Percentiles rank a stretch among this genome's conserved stretches.
These are phyloP conservation scores for Sarcophaga subvicina DNA, from an alignment of 2,888 invertebrate species.

Conservation along the genomic window DNA sequence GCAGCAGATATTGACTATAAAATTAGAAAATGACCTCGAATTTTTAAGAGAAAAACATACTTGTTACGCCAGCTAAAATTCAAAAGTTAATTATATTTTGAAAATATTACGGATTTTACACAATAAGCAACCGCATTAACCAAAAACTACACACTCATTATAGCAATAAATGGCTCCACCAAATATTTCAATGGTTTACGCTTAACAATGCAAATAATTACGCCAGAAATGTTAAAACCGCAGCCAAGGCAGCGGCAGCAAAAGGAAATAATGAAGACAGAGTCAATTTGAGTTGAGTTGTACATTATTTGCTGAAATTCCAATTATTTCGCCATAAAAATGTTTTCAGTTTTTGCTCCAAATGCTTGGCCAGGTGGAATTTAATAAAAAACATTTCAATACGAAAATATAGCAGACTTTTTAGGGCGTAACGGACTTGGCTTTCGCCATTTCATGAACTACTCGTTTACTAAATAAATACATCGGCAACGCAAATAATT, in stretches of 20 bases:
- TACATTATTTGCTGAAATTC: neutral
- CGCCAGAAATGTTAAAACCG: neutral
- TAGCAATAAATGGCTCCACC: neutral
- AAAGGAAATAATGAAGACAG: neutral
- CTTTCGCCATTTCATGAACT: neutral
- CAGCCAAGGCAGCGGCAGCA: too few relatives aligned
- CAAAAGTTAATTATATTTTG: too few relatives aligned
- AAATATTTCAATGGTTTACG: conserved; percentile 1
- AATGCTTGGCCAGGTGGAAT: neutral
- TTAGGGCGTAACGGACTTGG: neutral
- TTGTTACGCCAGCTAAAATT: too few relatives aligned
- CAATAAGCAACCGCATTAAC: neutral
- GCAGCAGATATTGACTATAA: too few relatives aligned
- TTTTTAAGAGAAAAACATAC: too few relatives aligned
- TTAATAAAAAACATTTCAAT: neutral
- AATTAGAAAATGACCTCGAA: too few relatives aligned
- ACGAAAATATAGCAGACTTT: neutral
- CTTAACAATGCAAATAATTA: conserved; percentile 2
- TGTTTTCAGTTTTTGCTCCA: neutral
- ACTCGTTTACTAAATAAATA: conserved; percentile 25
- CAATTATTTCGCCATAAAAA: neutral
- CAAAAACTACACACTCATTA: neutral
- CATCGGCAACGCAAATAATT: neutral
- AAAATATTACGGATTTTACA: neutral
- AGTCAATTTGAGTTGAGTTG: neutral